These are phyloP conservation scores for Omphaloscelis lunosa DNA, from an alignment of 2,888 invertebrate species.

Conservation along the genomic window DNA sequence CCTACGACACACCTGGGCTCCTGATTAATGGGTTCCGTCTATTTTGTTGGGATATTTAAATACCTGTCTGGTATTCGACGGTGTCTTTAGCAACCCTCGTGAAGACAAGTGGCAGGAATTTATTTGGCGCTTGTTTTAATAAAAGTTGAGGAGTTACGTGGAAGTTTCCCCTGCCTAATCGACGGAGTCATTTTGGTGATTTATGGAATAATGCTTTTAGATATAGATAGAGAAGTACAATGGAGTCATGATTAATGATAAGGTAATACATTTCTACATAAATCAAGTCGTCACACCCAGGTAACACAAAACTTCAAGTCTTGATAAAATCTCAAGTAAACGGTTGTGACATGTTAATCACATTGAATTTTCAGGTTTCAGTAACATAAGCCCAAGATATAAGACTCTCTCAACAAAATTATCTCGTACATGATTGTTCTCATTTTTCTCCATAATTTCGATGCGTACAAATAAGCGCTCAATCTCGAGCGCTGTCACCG, in stretches of 20 bases:
- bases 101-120: conserved; percentile 55
- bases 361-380: neutral
- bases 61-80: conserved; percentile 65
- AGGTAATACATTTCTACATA: neutral
- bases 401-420: neutral
- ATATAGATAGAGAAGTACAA: conserved; percentile 5
- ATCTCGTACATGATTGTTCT: neutral
- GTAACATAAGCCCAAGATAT: neutral
- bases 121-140: conserved; percentile 54
- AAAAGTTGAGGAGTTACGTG: conserved; percentile 42
- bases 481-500: conserved; percentile 48
- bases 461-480: conserved; percentile 24
- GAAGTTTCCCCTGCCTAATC: conserved; percentile 5
- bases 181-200: conserved; percentile 24
- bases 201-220: conserved; percentile 35
- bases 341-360: neutral
- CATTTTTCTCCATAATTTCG: conserved; percentile 5
- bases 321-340: neutral
- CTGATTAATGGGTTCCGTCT: conserved; percentile 72
- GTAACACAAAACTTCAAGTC: neutral
- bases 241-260: conserved; percentile 4
- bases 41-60: conserved; percentile 68
- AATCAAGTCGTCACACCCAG: neutral
- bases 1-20: conserved; percentile 74
- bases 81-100: conserved; percentile 54